Evolutionary conservation across 2,888 invertebrate genomes (phyloP).

Genomic region (Acronicta alni): DNA sequence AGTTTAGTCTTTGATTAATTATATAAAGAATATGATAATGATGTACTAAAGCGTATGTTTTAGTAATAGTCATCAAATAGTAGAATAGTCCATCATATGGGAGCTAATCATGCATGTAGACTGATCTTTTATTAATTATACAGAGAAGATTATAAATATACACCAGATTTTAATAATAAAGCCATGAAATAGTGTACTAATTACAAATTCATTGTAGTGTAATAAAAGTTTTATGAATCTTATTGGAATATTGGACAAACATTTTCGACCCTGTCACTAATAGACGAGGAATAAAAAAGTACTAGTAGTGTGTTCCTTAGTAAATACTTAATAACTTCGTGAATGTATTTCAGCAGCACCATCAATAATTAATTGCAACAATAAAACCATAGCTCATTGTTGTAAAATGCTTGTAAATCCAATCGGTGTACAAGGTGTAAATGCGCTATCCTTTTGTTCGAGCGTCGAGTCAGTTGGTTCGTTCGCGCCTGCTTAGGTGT

Average conservation of each 20-base stretch:
- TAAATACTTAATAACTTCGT: conserved; percentile 9
- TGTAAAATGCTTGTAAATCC: conserved; percentile 44
- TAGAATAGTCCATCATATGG: no score
- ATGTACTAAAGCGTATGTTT: no score
- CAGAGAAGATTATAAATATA: no score
- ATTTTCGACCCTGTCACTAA: not conserved
- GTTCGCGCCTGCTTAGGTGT: conserved; percentile 85
- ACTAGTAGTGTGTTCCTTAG: not conserved
- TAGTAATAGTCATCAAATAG: no score
- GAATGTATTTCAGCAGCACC: conserved; percentile 32
- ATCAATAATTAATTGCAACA: conserved; percentile 32
- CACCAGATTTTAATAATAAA: not conserved
- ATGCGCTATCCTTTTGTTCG: conserved; percentile 76
- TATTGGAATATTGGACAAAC: not conserved
- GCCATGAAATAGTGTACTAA: not conserved
- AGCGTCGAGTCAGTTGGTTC: conserved; percentile 73
- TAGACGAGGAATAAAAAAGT: not conserved
- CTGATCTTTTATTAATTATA: no score
- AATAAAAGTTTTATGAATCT: not conserved
- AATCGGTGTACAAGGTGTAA: conserved; percentile 41
- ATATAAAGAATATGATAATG: no score
- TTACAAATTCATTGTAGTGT: not conserved
- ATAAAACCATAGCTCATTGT: conserved; percentile 29
- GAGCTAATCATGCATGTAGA: no score
- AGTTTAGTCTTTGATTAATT: no score